Conservation (phyloP, 1,140 invertebrate species). For the Diabrotica undecimpunctata region DNA sequence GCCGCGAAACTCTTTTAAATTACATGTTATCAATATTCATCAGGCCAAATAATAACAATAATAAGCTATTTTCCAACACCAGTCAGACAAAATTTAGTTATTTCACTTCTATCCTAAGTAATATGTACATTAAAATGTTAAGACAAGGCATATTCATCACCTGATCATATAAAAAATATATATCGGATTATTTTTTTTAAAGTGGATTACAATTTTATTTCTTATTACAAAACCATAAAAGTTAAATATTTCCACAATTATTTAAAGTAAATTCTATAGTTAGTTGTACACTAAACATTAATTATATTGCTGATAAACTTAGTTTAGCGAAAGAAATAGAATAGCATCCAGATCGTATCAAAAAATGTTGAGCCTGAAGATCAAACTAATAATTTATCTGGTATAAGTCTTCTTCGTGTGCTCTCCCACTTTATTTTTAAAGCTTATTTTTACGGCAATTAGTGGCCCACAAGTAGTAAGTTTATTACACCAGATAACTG, state of each 20-base stretch:
- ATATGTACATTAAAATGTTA: constrained; percentile 34
- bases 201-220: not conserved
- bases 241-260: not conserved
- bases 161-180: constrained; percentile 43
- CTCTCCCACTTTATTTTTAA: too few relatives aligned
- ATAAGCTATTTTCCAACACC: constrained; percentile 28
- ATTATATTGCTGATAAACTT: too few relatives aligned
- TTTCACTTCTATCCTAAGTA: constrained; percentile 33
- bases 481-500: too few relatives aligned
- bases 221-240: constrained; percentile 8
- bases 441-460: not conserved
- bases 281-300: too few relatives aligned
- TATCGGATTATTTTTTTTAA: constrained; percentile 18
- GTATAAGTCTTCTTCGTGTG: too few relatives aligned
- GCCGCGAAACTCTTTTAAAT: too few relatives aligned
- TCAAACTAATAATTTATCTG: too few relatives aligned
- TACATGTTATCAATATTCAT: not conserved
- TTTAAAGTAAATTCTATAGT: too few relatives aligned
- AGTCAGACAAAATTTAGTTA: constrained; percentile 31
- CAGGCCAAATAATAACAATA: constrained; percentile 25
- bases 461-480: too few relatives aligned
- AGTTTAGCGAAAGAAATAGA: too few relatives aligned
- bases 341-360: too few relatives aligned
- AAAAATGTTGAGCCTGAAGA: too few relatives aligned
- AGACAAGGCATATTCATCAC: constrained; percentile 45